Base-by-base conservation (phyloP, 2,888 invertebrate genomes). In the Sycophila texana region DNA sequence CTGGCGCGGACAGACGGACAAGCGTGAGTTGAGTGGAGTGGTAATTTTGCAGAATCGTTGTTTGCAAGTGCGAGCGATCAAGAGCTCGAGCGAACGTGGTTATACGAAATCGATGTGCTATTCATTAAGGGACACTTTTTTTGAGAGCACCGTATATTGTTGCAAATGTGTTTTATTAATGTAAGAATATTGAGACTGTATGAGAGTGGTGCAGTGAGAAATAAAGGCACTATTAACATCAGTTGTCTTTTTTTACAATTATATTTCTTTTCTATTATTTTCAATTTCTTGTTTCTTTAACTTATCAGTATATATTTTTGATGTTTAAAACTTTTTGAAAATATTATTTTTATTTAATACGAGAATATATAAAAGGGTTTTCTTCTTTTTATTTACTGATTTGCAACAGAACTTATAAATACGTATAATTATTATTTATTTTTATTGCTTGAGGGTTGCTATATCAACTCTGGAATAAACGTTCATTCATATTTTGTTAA, bases 141-240 rank as follows among this genome's bases (percentile, higher is more conserved):
- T 77, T 77, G 65, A 77, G 26, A 71, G 61, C 76, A 77, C 63
- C 18, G 68, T 70, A 55, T 39, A 76, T 68, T 55, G 71, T 71
- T 77, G 72, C 66, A 67, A 72, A 72, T 77, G 72, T 60, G 66
- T 72, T 77, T 66, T 77, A 67, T 77, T 66, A 77, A 60, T 72
- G 67, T 72, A 22, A 26, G 26, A 77, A 77, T 51, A 77, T 77
- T 72, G 72, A 77, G 77, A 72, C 66, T 77, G 77, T 71, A 72
- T 60, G 72, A 70, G 47, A 77, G 18, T 66, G 70, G 67, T 67
- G 77, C 77, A 57, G 30, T 71, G 63, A 70, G 30, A 60, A 77
- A 72, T 77, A 77, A 77, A 77, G 77, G 72, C 72, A 77, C 77
- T 77, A 77, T 72, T 72, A 51, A 61, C 57, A 65, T 77, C 30